A percentile compares a stretch with the other conserved stretches of the same genome.
Conservation (phyloP, 2,888 invertebrate genomes). For the Spilarctia lutea region DNA sequence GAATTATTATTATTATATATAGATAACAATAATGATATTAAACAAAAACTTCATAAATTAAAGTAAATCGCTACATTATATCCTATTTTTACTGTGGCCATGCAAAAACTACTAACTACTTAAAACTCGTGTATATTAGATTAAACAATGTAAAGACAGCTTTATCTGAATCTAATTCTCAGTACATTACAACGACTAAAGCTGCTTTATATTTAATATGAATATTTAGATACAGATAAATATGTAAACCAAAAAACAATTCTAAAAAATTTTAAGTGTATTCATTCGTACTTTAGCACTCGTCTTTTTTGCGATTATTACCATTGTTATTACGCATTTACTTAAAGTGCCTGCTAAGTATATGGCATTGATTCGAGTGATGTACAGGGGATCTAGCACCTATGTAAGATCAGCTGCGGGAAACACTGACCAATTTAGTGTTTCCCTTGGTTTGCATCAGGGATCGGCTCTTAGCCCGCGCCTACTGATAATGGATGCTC, state of each 20-base stretch:
- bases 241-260: not conserved
- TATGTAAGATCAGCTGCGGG: too few relatives aligned
- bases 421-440: too few relatives aligned
- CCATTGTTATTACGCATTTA: not conserved
- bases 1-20: too few relatives aligned
- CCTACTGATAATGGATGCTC: too few relatives aligned
- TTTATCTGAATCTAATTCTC: not conserved
- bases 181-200: not conserved
- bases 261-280: not conserved
- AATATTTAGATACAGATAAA: not conserved
- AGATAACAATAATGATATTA: too few relatives aligned
- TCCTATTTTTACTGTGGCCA: not conserved
- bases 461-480: too few relatives aligned
- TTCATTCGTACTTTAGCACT: not conserved
- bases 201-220: not conserved
- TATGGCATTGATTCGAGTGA: too few relatives aligned
- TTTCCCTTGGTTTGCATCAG: too few relatives aligned
- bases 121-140: not conserved
- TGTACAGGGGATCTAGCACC: too few relatives aligned
- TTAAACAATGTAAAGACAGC: too few relatives aligned
- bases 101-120: not conserved
- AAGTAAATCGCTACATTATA: not conserved
- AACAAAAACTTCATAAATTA: too few relatives aligned
- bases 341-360: too few relatives aligned
- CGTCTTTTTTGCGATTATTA: not conserved